phyloP scores from a whole-genome alignment of 2,888 invertebrate genomes.

The Ischnura elegans region DNA sequence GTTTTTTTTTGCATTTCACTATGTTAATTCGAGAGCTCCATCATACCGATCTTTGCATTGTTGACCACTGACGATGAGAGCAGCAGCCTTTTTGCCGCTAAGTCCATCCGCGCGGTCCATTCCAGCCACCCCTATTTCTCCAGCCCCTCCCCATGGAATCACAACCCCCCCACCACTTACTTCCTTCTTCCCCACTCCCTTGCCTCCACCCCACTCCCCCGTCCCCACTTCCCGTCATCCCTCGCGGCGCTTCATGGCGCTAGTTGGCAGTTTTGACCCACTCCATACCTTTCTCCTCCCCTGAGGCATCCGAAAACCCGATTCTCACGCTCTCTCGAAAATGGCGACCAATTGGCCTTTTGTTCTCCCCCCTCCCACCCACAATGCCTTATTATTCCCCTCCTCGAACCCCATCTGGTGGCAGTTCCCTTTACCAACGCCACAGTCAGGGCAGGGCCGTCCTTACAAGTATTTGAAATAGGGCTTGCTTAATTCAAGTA shows the following conservation, averaged over 20 bases:
- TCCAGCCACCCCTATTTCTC: not conserved
- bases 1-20: no score
- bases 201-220: not conserved
- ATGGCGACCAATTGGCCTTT: not conserved
- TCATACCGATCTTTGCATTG: no score
- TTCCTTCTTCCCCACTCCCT: not conserved
- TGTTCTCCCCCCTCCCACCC: not conserved
- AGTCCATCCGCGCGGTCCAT: not conserved
- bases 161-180: not conserved
- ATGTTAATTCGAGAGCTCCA: no score
- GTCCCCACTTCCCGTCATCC: not conserved
- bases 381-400: no score
- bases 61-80: no score
- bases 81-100: no score
- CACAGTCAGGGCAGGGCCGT: no score
- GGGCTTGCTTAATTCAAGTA: no score
- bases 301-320: not conserved
- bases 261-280: conserved; percentile 4
- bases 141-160: not conserved
- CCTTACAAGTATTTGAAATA: no score
- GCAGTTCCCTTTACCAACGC: no score
- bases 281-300: not conserved
- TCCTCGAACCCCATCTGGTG: no score
- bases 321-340: not conserved
- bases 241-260: not conserved